Percentiles rank a stretch among this genome's conserved stretches.
These are phyloP conservation scores for Martes martes DNA, from an alignment of 2,113 vertebrate genomes.

Conservation along the genomic window DNA sequence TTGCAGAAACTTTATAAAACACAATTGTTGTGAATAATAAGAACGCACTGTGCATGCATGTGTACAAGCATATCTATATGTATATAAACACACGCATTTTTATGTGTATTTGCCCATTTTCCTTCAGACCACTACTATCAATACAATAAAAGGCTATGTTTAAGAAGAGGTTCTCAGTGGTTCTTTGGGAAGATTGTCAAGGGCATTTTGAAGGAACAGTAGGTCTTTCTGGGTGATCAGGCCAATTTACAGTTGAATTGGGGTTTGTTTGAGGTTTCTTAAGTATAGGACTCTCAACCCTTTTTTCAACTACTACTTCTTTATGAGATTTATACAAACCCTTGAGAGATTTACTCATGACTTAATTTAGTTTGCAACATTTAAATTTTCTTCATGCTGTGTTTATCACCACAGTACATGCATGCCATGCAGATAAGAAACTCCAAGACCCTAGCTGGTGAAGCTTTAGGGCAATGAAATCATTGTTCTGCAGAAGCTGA, in stretches of 20 bases:
- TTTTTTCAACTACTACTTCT: slow-evolving; percentile 41
- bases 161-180: not conserved
- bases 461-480: not conserved
- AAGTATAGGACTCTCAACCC: slow-evolving; percentile 27
- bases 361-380: slow-evolving; percentile 37
- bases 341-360: slow-evolving; percentile 47
- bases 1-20: not conserved
- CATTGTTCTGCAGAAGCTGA: not conserved
- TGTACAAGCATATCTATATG: no score
- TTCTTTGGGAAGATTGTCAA: not conserved
- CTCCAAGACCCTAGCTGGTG: not conserved
- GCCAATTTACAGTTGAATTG: not conserved
- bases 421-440: not conserved
- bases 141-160: not conserved
- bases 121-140: not conserved
- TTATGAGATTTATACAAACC: slow-evolving; percentile 44
- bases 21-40: not conserved
- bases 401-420: slow-evolving; percentile 20
- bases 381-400: slow-evolving; percentile 17
- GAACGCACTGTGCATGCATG: not conserved
- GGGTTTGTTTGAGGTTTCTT: slow-evolving; percentile 38
- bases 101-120: not conserved
- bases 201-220: not conserved
- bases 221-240: not conserved
- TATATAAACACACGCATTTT: fast-evolving